A percentile compares a stretch with the other conserved stretches of the same genome.
phyloP scores from a whole-genome alignment of 2,888 invertebrate genomes.

The Trachelus iudaicus region DNA sequence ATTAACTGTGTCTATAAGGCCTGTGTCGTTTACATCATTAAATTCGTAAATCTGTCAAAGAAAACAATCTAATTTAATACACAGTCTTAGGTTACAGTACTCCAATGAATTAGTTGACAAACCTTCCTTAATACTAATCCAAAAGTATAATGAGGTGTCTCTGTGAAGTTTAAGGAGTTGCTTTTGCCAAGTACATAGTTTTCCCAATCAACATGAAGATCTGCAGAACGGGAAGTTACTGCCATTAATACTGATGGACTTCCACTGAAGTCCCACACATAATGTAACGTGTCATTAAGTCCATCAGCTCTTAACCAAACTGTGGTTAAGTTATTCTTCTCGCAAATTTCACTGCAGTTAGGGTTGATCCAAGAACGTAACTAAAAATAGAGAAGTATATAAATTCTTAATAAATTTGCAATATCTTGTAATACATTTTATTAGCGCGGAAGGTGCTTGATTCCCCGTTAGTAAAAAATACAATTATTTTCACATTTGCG shows the following conservation, averaged over 20 bases:
- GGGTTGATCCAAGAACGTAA: slow-evolving; percentile 54
- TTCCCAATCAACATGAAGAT: slow-evolving; percentile 69
- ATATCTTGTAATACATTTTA: neutral
- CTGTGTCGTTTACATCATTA: slow-evolving; percentile 70
- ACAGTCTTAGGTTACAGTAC: slow-evolving; percentile 57
- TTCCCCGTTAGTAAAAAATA: neutral
- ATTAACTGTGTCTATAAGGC: slow-evolving; percentile 53
- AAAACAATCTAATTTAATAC: slow-evolving; percentile 12
- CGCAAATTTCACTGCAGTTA: slow-evolving; percentile 56
- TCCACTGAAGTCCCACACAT: slow-evolving; percentile 75
- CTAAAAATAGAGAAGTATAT: slow-evolving; percentile 35
- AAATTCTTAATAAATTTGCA: neutral
- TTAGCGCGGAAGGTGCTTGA: neutral
- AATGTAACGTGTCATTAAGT: slow-evolving; percentile 72
- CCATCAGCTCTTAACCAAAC: slow-evolving; percentile 71
- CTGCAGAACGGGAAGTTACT: slow-evolving; percentile 66
- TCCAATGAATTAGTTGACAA: neutral
- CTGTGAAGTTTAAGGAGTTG: slow-evolving; percentile 64
- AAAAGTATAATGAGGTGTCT: slow-evolving; percentile 70
- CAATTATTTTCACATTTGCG: neutral
- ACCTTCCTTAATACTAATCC: slow-evolving; percentile 71
- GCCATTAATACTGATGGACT: slow-evolving; percentile 72
- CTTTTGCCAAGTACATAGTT: slow-evolving; percentile 50
- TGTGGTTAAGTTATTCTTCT: slow-evolving; percentile 60
- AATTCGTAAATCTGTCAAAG: slow-evolving; percentile 70